These are phyloP conservation scores for Luehdorfia chinensis DNA, from an alignment of 1,140 invertebrate species.

Conservation along the genomic window DNA sequence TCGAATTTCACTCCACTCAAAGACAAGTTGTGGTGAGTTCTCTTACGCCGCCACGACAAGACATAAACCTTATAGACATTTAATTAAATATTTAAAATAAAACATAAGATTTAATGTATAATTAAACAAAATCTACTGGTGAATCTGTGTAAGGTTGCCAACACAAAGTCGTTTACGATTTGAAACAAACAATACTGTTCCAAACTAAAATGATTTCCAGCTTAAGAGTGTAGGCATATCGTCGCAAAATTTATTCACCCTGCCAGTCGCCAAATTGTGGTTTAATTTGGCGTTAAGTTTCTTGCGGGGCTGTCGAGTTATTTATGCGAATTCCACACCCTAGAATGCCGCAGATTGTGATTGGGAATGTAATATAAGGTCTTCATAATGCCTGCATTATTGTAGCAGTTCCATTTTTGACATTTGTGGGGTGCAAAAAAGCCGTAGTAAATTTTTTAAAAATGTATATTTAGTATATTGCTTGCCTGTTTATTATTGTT, in stretches of 20 bases:
- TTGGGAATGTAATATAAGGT: slow-evolving; percentile 23
- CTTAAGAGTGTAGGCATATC: slow-evolving; percentile 40
- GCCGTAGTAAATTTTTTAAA: too few species aligned
- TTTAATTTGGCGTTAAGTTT: slow-evolving; percentile 63
- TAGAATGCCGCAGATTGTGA: slow-evolving; percentile 27
- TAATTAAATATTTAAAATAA: too few species aligned
- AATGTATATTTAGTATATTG: too few species aligned
- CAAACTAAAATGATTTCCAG: slow-evolving; percentile 38
- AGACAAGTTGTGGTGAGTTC: too few species aligned
- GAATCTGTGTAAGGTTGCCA: too few species aligned
- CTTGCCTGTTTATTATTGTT: too few species aligned
- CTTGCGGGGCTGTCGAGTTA: slow-evolving; percentile 35
- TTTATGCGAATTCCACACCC: slow-evolving; percentile 47
- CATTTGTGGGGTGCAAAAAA: too few species aligned
- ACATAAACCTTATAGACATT: too few species aligned
- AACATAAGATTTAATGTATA: too few species aligned
- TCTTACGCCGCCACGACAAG: too few species aligned
- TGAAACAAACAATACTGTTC: slow-evolving; percentile 16
- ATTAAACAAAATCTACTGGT: too few species aligned
- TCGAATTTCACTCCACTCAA: too few species aligned
- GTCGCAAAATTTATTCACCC: slow-evolving; percentile 58
- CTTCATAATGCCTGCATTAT: slow-evolving; percentile 23
- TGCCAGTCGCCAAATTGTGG: slow-evolving; percentile 42
- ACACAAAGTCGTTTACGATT: background rate
- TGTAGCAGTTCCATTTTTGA: slow-evolving; percentile 3